phyloP scores from a whole-genome alignment of 2,113 vertebrate genomes.

The Ptyas mucosa region DNA sequence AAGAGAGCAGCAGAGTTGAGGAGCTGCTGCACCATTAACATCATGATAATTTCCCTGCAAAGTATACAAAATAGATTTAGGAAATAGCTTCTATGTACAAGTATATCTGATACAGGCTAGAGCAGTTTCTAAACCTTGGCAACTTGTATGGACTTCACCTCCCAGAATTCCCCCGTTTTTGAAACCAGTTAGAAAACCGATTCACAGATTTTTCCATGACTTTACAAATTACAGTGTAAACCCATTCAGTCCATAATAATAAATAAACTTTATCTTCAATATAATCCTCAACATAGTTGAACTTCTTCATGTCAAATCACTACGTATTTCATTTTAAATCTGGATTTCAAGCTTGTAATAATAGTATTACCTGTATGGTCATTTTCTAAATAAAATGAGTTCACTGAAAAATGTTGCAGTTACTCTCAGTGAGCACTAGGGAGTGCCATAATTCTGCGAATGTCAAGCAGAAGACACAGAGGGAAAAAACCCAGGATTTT shows the following conservation, averaged over 20 bases:
- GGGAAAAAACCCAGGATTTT: background rate
- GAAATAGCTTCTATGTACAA: background rate
- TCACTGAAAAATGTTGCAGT: background rate
- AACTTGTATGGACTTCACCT: background rate
- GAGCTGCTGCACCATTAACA: background rate
- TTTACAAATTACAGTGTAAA: background rate
- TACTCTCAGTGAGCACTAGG: conserved; percentile 50
- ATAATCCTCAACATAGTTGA: background rate
- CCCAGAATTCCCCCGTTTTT: background rate
- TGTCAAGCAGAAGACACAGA: background rate
- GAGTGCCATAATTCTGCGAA: conserved; percentile 48
- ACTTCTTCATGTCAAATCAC: background rate
- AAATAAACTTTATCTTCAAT: fast-evolving
- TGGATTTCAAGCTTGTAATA: background rate
- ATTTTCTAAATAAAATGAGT: fast-evolving
- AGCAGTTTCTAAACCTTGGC: background rate
- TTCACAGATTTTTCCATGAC: background rate
- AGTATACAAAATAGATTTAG: background rate
- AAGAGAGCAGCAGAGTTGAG: background rate
- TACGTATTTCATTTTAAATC: fast-evolving
- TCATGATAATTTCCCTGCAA: background rate
- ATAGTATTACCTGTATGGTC: fast-evolving
- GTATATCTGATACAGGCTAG: background rate
- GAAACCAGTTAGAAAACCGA: background rate
- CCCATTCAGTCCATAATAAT: background rate